Evolutionary conservation across 2,888 invertebrate genomes (phyloP), one percentile per base, ranked within the genome.

Genomic region (Apamea crenata): DNA sequence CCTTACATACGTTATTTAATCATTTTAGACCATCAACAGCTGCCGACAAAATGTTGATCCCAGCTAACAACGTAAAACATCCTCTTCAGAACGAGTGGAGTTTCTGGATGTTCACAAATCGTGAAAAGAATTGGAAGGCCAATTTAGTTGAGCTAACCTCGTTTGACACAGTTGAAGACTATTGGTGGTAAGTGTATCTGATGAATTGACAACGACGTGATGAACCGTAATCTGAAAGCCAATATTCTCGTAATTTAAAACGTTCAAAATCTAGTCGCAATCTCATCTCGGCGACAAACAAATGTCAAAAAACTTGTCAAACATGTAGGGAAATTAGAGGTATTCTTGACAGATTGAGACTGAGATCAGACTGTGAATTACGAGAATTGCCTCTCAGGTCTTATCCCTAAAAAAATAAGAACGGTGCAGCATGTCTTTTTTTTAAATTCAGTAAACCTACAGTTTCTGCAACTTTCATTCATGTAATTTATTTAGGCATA

Each of bases 81-180:
- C 99, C 99, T 1, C 96, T 99, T 82, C 98, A 99, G 93, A 98
- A 99, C 94, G 97, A 97, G 76, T 99, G 99, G 99, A 98, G 99
- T 1, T 97, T 99, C 84, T 99, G 99, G 99, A 99, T 99, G 95
- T 98, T 98, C 93, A 99, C 99, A 92, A 98, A 98, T 59, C 87
- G 90, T 89, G 98, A 98, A 93, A 98, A 98, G 91, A 98, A 98
- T 91, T 99, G 99, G 99, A 98, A 98, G 92, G 98, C 99, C 74
- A 99, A 99, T 95, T 98, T 99, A 91, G 98, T 98, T 88, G 98
- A 99, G 94, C 98, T 99, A 74, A 98, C 98, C 66, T 98, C 98
- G 77, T 99, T 99, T 94, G 98, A 98, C 92, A 99, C 99, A 2
- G 99, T 99, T 25, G 99, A 99, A 97, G 99, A 99, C 95, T 99